Conservation (phyloP, 1,140 invertebrate species). For the Elysia chlorotica region DNA sequence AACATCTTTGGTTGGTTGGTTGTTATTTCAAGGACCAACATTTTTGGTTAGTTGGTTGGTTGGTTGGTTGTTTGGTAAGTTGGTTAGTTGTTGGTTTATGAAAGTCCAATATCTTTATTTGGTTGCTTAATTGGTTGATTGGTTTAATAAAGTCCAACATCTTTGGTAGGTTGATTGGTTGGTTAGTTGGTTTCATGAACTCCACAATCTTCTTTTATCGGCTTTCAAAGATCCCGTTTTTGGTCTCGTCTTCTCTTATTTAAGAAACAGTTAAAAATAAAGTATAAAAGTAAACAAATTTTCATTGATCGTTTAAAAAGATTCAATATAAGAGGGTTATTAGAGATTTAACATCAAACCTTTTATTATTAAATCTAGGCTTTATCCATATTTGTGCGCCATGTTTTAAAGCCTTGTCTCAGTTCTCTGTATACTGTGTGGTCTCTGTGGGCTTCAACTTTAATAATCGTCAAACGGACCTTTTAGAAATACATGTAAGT, state of each 20-base stretch:
- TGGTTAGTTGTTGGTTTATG: no score
- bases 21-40: not conserved
- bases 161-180: not conserved
- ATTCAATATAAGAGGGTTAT: no score
- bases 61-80: not conserved
- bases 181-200: no score
- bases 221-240: no score
- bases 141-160: not conserved
- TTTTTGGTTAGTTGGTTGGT: not conserved
- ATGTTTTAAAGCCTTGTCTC: no score
- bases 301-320: no score
- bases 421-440: no score
- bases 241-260: no score
- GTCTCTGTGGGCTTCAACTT: not conserved
- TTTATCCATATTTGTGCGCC: not conserved
- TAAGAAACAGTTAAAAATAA: no score
- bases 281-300: no score
- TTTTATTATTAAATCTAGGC: not conserved
- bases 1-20: not conserved
- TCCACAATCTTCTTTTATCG: no score
- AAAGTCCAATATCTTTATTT: not conserved
- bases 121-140: not conserved
- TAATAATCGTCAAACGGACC: not conserved
- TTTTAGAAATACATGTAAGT: not conserved
- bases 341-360: not conserved